These are phyloP conservation scores for Stegophylla sp. DNA, from an alignment of 2,888 invertebrate species.

Conservation along the genomic window DNA sequence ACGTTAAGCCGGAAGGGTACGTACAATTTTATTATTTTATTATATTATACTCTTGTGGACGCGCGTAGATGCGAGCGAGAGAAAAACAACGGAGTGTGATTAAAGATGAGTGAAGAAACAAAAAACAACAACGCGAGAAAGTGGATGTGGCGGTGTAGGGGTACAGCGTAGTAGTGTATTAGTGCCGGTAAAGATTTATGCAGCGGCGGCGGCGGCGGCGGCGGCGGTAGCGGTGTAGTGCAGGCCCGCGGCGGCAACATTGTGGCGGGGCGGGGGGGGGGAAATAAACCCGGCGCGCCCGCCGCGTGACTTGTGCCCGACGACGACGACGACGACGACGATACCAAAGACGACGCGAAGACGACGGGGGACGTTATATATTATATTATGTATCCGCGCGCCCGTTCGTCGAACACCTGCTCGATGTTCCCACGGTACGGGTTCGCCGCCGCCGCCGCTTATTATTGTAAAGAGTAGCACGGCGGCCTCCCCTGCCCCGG, in stretches of 20 bases:
- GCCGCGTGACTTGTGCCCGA: slow-evolving; percentile 54
- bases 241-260: too few relatives aligned
- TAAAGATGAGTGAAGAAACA: too few relatives aligned
- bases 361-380: slow-evolving; percentile 35
- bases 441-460: slow-evolving; percentile 65
- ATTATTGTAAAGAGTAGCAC: slow-evolving; percentile 27
- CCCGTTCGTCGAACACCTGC: slow-evolving; percentile 59
- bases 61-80: too few relatives aligned
- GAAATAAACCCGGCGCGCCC: slow-evolving; percentile 14
- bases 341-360: background rate
- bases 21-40: too few relatives aligned
- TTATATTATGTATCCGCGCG: slow-evolving; percentile 48
- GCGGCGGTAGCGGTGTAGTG: background rate
- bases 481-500: slow-evolving; percentile 6
- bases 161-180: slow-evolving; percentile 27
- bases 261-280: too few relatives aligned
- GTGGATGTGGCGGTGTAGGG: background rate
- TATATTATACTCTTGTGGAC: too few relatives aligned
- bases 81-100: too few relatives aligned
- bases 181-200: slow-evolving; percentile 48
- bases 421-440: slow-evolving; percentile 62
- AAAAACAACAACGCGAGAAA: slow-evolving; percentile 4
- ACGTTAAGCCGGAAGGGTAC: too few relatives aligned
- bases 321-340: background rate
- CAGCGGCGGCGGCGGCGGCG: background rate